These are phyloP conservation scores for Hydrolagus affinis DNA, from an alignment of 2,113 vertebrate genomes.

Conservation along the genomic window DNA sequence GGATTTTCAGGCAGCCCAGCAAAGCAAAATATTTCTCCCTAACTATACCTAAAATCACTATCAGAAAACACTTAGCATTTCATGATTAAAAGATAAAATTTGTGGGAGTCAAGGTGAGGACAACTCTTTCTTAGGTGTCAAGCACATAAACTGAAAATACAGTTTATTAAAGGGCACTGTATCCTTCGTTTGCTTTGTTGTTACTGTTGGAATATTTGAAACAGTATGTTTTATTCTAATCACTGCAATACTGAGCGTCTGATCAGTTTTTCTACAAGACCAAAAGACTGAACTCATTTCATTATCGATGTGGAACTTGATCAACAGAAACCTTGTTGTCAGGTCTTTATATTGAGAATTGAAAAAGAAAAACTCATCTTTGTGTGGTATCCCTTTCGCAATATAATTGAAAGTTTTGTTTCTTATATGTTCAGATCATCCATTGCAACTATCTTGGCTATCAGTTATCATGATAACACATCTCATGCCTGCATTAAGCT, in stretches of 20 bases:
- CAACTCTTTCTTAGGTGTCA: conserved; percentile 14
- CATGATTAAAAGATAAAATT: conserved; percentile 32
- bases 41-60: conserved; percentile 18
- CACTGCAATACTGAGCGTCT: not conserved
- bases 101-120: conserved; percentile 18
- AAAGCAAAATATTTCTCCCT: not conserved
- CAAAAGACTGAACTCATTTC: conserved; percentile 5
- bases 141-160: not conserved
- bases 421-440: not conserved
- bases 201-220: conserved; percentile 1
- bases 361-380: not conserved
- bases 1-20: conserved; percentile 24
- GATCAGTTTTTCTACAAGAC: not conserved
- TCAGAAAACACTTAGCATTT: conserved; percentile 30
- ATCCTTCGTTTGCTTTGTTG: conserved; percentile 8
- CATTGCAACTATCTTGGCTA: not conserved
- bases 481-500: no score
- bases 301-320: not conserved
- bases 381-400: not conserved
- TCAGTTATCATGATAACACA: not conserved
- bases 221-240: not conserved
- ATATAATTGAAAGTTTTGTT: not conserved
- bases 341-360: not conserved
- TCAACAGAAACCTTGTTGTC: conserved; percentile 1
- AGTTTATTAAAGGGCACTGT: not conserved